A percentile compares a stretch with the other conserved stretches of the same genome.
Conservation (phyloP, 2,113 vertebrate species). For the Vicugna pacos region DNA sequence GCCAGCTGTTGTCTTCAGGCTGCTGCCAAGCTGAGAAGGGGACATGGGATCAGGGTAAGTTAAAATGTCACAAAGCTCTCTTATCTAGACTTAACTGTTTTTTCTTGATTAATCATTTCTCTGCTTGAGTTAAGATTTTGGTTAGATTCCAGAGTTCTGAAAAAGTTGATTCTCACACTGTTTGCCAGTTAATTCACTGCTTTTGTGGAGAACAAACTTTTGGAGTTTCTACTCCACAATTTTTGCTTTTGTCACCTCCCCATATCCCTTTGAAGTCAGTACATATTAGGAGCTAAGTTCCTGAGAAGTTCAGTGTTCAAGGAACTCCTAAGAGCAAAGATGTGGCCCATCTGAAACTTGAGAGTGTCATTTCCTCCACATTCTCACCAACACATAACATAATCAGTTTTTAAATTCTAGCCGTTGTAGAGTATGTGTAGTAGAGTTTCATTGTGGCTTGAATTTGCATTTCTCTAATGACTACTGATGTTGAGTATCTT, state of each 20-base stretch:
- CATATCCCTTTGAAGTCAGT: neutral
- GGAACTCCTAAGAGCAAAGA: neutral
- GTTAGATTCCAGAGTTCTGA: neutral
- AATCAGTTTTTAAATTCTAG: neutral
- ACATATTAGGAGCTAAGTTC: neutral
- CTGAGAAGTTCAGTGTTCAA: neutral
- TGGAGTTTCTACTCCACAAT: neutral
- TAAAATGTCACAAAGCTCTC: neutral
- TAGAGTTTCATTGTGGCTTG: neutral
- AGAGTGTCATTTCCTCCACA: neutral
- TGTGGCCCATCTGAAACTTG: neutral
- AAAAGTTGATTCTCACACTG: neutral
- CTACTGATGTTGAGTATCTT: neutral
- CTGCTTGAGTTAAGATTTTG: neutral
- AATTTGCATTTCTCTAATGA: slow-evolving; percentile 11
- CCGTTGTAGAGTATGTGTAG: neutral
- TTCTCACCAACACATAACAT: neutral
- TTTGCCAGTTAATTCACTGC: neutral
- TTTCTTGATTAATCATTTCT: neutral
- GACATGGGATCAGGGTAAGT: neutral
- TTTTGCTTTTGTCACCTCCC: neutral
- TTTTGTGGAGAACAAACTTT: neutral
- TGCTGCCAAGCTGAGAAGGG: neutral
- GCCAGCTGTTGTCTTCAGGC: neutral
- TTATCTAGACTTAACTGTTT: neutral